phyloP scores from a whole-genome alignment of 2,113 vertebrate genomes.

The Pelusios castaneus region DNA sequence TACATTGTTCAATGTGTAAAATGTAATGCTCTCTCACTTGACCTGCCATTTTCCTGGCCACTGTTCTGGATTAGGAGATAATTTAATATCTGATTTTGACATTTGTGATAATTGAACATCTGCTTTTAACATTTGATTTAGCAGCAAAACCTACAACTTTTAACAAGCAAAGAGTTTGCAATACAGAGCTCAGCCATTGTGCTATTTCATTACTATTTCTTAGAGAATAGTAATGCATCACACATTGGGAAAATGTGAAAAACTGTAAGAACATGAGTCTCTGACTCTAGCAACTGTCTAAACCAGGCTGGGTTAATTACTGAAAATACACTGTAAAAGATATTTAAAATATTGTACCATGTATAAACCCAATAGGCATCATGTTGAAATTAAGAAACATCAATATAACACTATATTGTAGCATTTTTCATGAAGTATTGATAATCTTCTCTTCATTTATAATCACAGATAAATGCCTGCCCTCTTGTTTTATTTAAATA shows the following conservation, averaged over 20 bases:
- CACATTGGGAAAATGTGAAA: not conserved
- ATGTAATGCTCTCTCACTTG: not conserved
- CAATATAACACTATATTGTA: not conserved
- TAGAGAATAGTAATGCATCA: not conserved
- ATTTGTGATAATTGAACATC: not conserved
- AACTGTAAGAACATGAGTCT: not conserved
- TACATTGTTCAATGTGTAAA: not conserved
- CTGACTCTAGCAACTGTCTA: not conserved
- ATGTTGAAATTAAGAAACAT: not conserved
- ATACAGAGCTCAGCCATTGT: not conserved
- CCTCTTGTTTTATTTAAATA: not conserved
- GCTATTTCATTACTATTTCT: not conserved
- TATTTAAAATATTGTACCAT: not conserved
- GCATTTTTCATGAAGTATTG: not conserved
- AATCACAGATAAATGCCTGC: not conserved
- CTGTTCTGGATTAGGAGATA: not conserved
- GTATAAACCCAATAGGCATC: not conserved
- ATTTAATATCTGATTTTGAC: not conserved
- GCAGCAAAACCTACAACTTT: not conserved
- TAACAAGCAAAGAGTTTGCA: not conserved
- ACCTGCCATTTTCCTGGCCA: not conserved
- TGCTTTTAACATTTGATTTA: not conserved
- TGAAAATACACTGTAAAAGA: not conserved
- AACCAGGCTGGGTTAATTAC: not conserved
- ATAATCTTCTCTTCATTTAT: not conserved